Base-by-base conservation (phyloP, 2,888 invertebrate species). In the Morinoia aosen region DNA sequence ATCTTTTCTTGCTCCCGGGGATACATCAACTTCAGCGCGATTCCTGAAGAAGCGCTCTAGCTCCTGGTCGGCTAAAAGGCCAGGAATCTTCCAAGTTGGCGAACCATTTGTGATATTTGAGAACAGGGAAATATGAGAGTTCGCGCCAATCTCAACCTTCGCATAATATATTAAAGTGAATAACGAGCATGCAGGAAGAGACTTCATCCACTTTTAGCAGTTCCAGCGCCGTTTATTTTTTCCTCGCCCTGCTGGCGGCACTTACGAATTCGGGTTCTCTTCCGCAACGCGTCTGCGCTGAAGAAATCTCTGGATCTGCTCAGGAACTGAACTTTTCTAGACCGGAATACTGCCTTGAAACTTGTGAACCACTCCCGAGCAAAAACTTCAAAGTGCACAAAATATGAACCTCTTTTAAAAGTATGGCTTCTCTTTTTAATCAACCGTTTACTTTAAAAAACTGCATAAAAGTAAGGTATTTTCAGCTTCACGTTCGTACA, bases 11-110 rank as follows among this genome's bases (percentile, higher is more conserved):
- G 93, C 93, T 93, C 56, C 33, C 48, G 93, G 48, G 48, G 93
- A 93, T 93, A 93, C 93, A 93, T 93, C 93, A 93, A 93, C 93
- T 93, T 93, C 93, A 93, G 93, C 93, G 57, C 16, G 93, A 93
- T 93, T 93, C 93, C 57, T 58, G 93, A 57, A 57, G 93, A 93
- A 93, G 93, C 93, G 40, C 58, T 33, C 57, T 76, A 76, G 76
- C 76, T 33, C 93, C 93, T 93, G 56, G 48, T 11, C 57, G 0
- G 58, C 58, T 93, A 93, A 93, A 57, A 93, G 93, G 93, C 93
- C 57, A 56, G 57, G 57, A 93, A 93, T 58, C 93, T 93, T 48
- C 93, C 11, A 48, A 57, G 93, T 58, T 57, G 40, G 33, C 93
- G 93, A 57, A 12, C 93, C 93, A 93, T 93, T 93, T 93, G 57